Base-by-base conservation (phyloP, 2,797 vertebrate species). In the Coilia nasus region DNA sequence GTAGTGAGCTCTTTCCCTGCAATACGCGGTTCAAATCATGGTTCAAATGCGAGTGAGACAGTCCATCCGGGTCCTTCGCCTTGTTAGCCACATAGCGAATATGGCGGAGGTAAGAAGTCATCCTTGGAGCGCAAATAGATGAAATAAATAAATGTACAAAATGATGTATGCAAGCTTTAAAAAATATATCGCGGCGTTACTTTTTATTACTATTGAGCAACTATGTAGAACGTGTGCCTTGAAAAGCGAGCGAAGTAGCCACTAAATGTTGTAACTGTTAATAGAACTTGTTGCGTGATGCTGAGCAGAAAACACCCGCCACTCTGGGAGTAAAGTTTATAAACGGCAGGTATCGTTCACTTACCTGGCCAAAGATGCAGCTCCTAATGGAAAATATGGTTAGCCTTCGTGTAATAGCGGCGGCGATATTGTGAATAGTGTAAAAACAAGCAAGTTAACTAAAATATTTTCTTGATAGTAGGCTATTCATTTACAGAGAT, bases 61-160 rank as follows among this genome's bases (percentile, higher is more conserved):
- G 17, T 78, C 19, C 71, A 78, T 78, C 71, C 71, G 71, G 71
- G 71, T 41, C 41, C 19, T 78, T 78, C 35, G 31, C 71, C 35
- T n/a, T 78, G 71, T 78, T 78, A 41, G 71, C 83, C 81, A 31
- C 50, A 83, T 81, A 71, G 21, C 85, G 86, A 88, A 84, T 84
- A 90, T 90, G 90, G 88, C 88, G 88, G 90, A 90, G 88, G 90
- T 90, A 86, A 88, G 88, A 87, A 82, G 17, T 78, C 71, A 19
- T 41, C 41, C 35, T 21, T 2, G 44, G 71, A 44, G 35, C 19
- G 41, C 31, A 41, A 15, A 78, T n/a, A 15, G 19, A 31, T 21
- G 31, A 78, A 78, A 78, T 41, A 41, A 21, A 21, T 21, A 1
- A 44, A 78, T 44, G 15, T 44, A 44, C 19, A 44, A 44, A 6